Evolutionary conservation across 2,888 invertebrate genomes (phyloP), one percentile per base, ranked within the genome.

Genomic region (Coleophora flavipennella): DNA sequence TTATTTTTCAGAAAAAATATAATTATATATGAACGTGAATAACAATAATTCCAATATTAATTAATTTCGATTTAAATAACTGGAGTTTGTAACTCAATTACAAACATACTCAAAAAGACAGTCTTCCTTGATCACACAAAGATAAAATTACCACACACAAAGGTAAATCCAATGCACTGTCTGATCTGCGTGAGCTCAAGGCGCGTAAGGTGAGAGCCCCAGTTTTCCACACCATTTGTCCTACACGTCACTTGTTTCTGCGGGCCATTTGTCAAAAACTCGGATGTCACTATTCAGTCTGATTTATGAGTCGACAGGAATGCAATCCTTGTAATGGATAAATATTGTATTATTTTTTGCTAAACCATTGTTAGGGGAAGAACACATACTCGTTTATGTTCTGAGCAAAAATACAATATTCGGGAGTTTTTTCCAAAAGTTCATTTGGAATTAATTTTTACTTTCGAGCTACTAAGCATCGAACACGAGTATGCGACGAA

Each of bases 271-370:
- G 81, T 83, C 81, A 81, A 75, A 78, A 74, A 65, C 75, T 67
- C 72, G 70, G 73, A 72, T 79, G 81, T 80, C 80, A 71, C 61
- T 69, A 55, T 64, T 62, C 61, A 49, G 57, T 48, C 68, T 81
- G 81, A 83, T 83, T 81, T 81, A 81, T 81, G 63, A 58, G 57
- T 49, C 44, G 48, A 53, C 51, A 50, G 56, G 55, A 74, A 67
- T 67, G 68, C 73, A 81, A 83, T 81, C 69, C 71, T 65, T 72
- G 69, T 81, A 81, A 83, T 81, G 81, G 80, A 79, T 78, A 79
- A 77, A 80, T 79, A 79, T 78, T 77, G 73, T 76, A 68, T 64
- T 63, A 64, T 69, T 71, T 74, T 74, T 75, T 67, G 56, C 58
- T 50, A 46, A 45, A 35, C 39, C 36, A 46, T 46, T 36, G 25